Evolutionary conservation across 2,888 invertebrate species (phyloP).

Genomic region (Drosophila sordidapex): DNA sequence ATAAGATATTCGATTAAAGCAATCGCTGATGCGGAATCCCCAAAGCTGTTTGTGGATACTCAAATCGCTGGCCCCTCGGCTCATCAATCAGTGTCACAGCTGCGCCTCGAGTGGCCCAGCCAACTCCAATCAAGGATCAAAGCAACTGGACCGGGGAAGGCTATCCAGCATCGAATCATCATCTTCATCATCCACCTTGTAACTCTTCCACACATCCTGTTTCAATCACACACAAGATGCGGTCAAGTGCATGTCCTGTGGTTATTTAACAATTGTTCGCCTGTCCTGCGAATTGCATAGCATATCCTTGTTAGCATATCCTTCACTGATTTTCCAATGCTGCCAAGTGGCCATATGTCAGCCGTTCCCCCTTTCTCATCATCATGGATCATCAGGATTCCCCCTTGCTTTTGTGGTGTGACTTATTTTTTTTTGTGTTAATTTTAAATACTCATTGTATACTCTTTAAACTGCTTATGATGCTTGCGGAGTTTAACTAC

Average conservation of each 20-base stretch:
- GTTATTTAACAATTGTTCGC: constrained; percentile 70
- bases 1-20: constrained; percentile 67
- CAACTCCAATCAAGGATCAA: constrained; percentile 78
- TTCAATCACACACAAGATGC: constrained; percentile 67
- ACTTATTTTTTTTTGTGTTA: constrained; percentile 24
- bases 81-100: constrained; percentile 74
- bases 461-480: constrained; percentile 11
- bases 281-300: constrained; percentile 17
- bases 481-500: too few relatives aligned
- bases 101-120: constrained; percentile 57
- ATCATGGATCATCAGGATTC: constrained; percentile 28
- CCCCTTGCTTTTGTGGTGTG: constrained; percentile 41
- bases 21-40: constrained; percentile 66
- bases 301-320: constrained; percentile 71
- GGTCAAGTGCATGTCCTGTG: constrained; percentile 79
- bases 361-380: constrained; percentile 29
- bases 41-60: constrained; percentile 52
- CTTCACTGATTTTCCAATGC: constrained; percentile 46
- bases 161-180: constrained; percentile 15
- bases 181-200: constrained; percentile 17
- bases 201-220: constrained; percentile 59
- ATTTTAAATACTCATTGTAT: constrained; percentile 19
- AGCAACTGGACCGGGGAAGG: constrained; percentile 53
- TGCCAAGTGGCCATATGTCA: constrained; percentile 73
- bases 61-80: constrained; percentile 22